Base-by-base conservation (phyloP, 2,113 vertebrate genomes). In the Genyomyrus donnyi region DNA sequence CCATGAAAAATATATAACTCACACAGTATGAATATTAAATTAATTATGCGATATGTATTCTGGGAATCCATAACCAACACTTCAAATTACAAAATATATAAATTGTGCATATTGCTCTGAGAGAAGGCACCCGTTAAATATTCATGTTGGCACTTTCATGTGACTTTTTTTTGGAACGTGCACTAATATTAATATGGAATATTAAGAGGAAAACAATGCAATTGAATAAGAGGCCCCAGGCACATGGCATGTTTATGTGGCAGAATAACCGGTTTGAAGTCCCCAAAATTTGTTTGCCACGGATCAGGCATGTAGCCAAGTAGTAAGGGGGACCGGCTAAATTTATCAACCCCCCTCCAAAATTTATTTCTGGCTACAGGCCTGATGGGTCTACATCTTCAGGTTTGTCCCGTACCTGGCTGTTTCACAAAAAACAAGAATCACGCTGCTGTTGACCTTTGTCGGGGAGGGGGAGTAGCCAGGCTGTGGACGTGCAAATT, bases 1-100 rank as follows among this genome's bases (percentile, higher is more conserved):
- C n/a, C 85, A 87, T 87, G 50, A 87, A 87, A 87, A 53, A 87
- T 87, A 87, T 53, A 87, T 86, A 48, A 48, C 84, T 46, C 46
- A 35, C 31, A 17, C 50, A 87, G 85, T 53, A 56, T 27, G n/a
- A 49, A 87, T 87, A 87, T 87, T 87, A 46, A 85, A 48, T 85
- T 85, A 87, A 53, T 52, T 87, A 53, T 87, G 85, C n/a, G 15
- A 53, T 87, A 87, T 87, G 85, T 35, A 87, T 53, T 87, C 50
- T 87, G 85, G 85, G 85, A 87, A 39, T 87, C 84, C n/a, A 50
- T 86, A 86, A 48, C 45, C 50, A 53, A 35, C 27, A 53, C 48
- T 53, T 52, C 31, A 87, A 87, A 87, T 35, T 53, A 87, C 50
- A 53, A 87, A 87, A 87, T 87, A 87, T 53, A 53, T 56, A 53